Evolutionary conservation across 1,140 invertebrate genomes (phyloP), one percentile per base, ranked within the genome.

Genomic region (honey bee (Apis mellifera)): DNA sequence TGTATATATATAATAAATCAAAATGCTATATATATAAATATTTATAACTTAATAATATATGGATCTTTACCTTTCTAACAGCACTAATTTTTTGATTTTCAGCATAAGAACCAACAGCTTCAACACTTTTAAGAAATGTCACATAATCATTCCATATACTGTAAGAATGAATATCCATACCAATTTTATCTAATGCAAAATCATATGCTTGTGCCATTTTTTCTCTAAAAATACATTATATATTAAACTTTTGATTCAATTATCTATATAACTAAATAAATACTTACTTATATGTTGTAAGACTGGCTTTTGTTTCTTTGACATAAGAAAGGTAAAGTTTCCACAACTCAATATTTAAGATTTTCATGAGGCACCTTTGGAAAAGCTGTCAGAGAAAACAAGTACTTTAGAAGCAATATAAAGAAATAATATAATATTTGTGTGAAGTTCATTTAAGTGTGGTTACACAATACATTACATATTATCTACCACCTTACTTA

Each of bases 201-300:
- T 99, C 99, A 92, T 99, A 99, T 0, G 99, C 99, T 94, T 99
- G 98, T 0, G 99, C 99, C 98, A 99, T 99, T 95, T 99, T 99
- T 94, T 99, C 99, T 91, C 99, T 99, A 93, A 69, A 95, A 95
- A 89, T 87, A 86, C 80, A 80, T 78, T 73, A 65, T 65, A 5
- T 70, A 19, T 60, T 69, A 26, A 32, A 69, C 32, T 19, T 0
- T 12, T 71, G 32, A 12, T 54, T 19, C 32, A 59, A 55, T 68
- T 13, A 60, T 5, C 11, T 60, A 13, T 17, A 15, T 15, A 79
- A n/a, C 19, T 1, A 69, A 62, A 42, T 21, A 65, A 42, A 59
- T 90, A 96, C 96, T 95, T 96, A 99, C 98, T 98, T 99, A 95
- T 99, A 99, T 0, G 98, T 98, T 21, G 98, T 96, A 68, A 99